phyloP scores from a whole-genome alignment of 1,140 invertebrate genomes.

The Pseudomyrmex concolor region DNA sequence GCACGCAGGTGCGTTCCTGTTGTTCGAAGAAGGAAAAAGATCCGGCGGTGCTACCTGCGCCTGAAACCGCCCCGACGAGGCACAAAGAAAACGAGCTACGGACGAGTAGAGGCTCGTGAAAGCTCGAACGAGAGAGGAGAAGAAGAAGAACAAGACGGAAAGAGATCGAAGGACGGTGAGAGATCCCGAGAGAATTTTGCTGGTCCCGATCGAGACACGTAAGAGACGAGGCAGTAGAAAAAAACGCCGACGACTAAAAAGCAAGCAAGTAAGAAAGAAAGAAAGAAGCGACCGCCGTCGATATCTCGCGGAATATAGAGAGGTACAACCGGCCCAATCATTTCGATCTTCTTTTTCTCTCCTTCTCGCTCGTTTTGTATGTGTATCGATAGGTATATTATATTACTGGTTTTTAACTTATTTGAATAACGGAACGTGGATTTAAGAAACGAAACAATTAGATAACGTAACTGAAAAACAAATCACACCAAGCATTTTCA shows the following conservation, averaged over 20 bases:
- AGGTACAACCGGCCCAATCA: slow-evolving; percentile 49
- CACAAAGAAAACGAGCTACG: slow-evolving; percentile 74
- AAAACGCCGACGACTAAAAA: slow-evolving; percentile 41
- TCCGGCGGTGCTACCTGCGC: slow-evolving; percentile 73
- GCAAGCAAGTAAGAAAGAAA: slow-evolving; percentile 22
- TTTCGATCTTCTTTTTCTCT: neutral
- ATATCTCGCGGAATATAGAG: slow-evolving; percentile 64
- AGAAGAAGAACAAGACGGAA: neutral
- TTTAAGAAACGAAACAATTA: no score
- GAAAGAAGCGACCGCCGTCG: slow-evolving; percentile 18
- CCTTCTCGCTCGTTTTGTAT: neutral
- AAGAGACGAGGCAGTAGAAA: slow-evolving; percentile 40
- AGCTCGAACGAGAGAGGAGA: neutral
- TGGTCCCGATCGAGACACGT: slow-evolving; percentile 32
- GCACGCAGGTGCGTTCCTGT: slow-evolving; percentile 41
- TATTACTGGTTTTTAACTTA: neutral
- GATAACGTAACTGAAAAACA: no score
- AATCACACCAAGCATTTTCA: no score
- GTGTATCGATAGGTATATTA: neutral
- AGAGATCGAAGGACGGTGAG: neutral
- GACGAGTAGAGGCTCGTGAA: slow-evolving; percentile 39
- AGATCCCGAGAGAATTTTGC: slow-evolving; percentile 66
- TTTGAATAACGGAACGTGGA: neutral
- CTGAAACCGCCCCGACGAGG: slow-evolving; percentile 74
- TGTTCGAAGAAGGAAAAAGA: slow-evolving; percentile 54